A percentile compares a stretch with the other conserved stretches of the same genome.
These are phyloP conservation scores for Aurelia sp. DNA, from an alignment of 30 jellyfish, hydroid and myxozoan species.

Conservation along the genomic window DNA sequence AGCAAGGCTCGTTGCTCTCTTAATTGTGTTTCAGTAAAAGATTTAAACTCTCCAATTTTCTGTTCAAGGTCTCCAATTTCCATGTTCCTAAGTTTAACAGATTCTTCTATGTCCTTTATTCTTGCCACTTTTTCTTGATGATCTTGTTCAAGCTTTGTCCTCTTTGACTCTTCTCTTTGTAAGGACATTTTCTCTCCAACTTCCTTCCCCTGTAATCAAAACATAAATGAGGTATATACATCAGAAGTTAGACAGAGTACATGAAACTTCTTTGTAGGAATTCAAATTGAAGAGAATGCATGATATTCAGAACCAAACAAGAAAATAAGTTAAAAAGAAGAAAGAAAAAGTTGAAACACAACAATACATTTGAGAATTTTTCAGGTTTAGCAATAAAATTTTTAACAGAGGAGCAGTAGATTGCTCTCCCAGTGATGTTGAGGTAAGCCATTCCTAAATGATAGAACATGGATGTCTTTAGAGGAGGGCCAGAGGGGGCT, in stretches of 20 bases:
- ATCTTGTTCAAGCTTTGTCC: background rate
- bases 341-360: too few species aligned
- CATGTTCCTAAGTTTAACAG: constrained; percentile 13
- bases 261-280: too few species aligned
- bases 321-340: too few species aligned
- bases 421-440: too few species aligned
- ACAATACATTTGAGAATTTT: too few species aligned
- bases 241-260: background rate
- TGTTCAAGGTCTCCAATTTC: constrained; percentile 21
- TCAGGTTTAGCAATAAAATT: too few species aligned
- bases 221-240: background rate
- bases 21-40: background rate
- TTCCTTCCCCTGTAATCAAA: constrained; percentile 33
- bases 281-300: too few species aligned
- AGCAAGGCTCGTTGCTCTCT: constrained; percentile 19
- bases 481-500: too few species aligned
- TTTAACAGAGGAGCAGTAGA: too few species aligned
- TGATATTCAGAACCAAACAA: too few species aligned
- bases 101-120: constrained; percentile 26
- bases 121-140: background rate
- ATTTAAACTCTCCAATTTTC: constrained; percentile 15
- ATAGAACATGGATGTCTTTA: too few species aligned
- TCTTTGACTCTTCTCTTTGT: constrained; percentile 3
- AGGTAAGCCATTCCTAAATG: too few species aligned
- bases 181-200: constrained; percentile 43